Evolutionary conservation across 2,888 invertebrate genomes (phyloP), one percentile per base, ranked within the genome.

Genomic region (Theretra japonica): DNA sequence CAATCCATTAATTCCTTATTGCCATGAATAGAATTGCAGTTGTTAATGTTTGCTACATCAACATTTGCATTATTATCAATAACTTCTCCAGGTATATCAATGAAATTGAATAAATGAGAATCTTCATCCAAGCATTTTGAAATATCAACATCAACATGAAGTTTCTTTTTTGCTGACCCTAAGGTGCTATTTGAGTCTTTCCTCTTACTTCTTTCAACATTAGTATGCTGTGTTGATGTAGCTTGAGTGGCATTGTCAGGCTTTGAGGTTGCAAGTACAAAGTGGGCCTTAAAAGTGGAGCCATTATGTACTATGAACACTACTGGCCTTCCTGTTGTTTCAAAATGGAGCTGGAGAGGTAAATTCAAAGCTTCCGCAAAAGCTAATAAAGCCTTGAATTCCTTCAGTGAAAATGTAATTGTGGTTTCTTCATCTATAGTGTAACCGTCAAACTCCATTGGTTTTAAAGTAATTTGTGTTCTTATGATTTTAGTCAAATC

Each of bases 381-480:
- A 30, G 95, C 91, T 28, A 98, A 89, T 21, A 98, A 95, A 1
- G 98, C 97, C 85, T 96, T 94, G 72, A 98, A 96, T 84, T 98
- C 98, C 88, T 97, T 98, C 70, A 98, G 90, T 75, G 97, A 97
- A 89, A 98, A 98, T 77, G 98, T 98, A 48, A 98, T 95, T 28
- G 95, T 95, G 0, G 97, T 96, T 79, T 97, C 96, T 70, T 95
- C 88, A 1, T 91, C 94, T 79, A 97, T 95, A 73, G 88, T 89
- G 82, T 96, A 98, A 70, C 94, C 93, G 74, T 96, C 96, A 95
- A 98, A 98, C 88, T 98, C 98, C 62, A 95, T 95, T 4, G 96
- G 93, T 76, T 96, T 96, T 48, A 98, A 90, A 72, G 95, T 96
- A 28, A 98, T 92, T 86, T 98, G 97, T 1, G 98, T 97, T 76